Conservation (phyloP, 2,888 invertebrate genomes). For the Trypoxylon attenuatum region DNA sequence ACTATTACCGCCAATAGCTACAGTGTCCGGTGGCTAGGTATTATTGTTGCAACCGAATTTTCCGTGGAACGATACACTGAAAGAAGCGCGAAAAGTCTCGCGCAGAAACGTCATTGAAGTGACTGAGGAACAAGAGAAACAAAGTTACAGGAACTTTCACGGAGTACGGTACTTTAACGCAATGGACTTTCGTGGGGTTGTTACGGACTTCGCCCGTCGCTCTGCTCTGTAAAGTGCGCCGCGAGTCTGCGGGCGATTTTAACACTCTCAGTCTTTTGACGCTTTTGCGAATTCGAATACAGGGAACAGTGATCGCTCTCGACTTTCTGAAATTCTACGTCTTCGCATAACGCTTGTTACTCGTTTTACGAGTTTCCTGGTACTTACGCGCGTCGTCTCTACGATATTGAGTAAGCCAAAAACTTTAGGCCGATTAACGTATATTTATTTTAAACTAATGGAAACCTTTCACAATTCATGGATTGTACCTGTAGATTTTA, state of each 20-base stretch:
- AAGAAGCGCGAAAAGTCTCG: conserved; percentile 22
- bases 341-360: too few relatives aligned
- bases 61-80: conserved; percentile 13
- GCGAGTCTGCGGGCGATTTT: background rate
- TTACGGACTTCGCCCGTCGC: conserved; percentile 8
- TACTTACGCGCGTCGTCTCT: too few relatives aligned
- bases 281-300: background rate
- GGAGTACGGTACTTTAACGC: conserved; percentile 12
- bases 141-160: conserved; percentile 21
- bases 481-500: too few relatives aligned
- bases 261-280: background rate
- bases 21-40: too few relatives aligned
- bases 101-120: background rate
- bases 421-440: too few relatives aligned
- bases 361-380: too few relatives aligned
- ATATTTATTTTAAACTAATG: too few relatives aligned
- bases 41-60: background rate
- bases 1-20: too few relatives aligned
- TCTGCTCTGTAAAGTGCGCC: background rate
- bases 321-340: too few relatives aligned
- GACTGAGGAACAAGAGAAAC: conserved; percentile 17
- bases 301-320: too few relatives aligned
- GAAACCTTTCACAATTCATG: too few relatives aligned
- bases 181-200: conserved; percentile 14
- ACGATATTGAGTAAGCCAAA: too few relatives aligned